These are phyloP conservation scores for Oceanites oceanicus DNA, from an alignment of 2,113 vertebrate species.

Conservation along the genomic window DNA sequence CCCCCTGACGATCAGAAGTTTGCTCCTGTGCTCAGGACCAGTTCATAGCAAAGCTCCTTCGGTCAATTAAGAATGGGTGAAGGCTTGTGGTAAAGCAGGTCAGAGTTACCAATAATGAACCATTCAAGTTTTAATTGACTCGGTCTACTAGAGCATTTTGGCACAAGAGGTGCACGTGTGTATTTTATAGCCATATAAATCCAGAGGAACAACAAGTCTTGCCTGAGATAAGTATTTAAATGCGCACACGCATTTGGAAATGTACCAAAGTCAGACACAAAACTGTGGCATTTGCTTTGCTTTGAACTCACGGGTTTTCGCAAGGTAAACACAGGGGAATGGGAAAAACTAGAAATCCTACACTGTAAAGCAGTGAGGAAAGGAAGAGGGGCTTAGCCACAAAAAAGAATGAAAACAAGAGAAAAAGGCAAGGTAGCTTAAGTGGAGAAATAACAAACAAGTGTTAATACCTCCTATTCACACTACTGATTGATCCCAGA, in stretches of 20 bases:
- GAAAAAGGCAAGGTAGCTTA: too few relatives aligned
- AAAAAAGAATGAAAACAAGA: neutral
- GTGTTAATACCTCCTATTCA: neutral
- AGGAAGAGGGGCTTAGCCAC: neutral
- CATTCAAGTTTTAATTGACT: neutral
- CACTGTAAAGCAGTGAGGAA: neutral
- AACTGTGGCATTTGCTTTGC: neutral
- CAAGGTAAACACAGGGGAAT: neutral
- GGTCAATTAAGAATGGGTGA: neutral
- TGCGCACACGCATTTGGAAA: too few relatives aligned
- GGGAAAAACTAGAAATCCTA: neutral
- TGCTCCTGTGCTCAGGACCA: neutral
- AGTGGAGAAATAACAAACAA: neutral
- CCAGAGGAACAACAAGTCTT: neutral
- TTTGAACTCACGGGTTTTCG: neutral
- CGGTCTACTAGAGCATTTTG: rapidly evolving
- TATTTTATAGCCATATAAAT: neutral
- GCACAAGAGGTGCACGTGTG: rapidly evolving
- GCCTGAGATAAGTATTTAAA: neutral
- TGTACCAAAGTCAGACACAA: rapidly evolving
- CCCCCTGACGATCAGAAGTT: neutral
- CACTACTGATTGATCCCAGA: neutral
- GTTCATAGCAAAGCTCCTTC: neutral
- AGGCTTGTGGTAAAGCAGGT: neutral
- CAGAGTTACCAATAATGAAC: neutral